phyloP scores from a whole-genome alignment of 2,113 vertebrate species.

The Nematolebias whitei region DNA sequence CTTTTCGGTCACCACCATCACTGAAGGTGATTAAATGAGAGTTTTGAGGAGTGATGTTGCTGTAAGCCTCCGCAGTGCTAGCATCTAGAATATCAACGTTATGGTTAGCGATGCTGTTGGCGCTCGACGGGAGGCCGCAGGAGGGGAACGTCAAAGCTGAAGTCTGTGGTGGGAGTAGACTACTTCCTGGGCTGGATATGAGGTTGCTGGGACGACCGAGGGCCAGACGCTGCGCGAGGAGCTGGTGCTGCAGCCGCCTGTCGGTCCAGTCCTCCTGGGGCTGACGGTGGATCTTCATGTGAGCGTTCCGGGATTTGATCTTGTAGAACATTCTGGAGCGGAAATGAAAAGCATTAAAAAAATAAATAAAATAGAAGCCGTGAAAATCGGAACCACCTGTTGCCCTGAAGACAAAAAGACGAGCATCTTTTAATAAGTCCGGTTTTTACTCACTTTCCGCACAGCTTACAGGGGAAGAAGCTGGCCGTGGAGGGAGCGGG shows the following conservation, averaged over 20 bases:
- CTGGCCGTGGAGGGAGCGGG: slow-evolving; percentile 67
- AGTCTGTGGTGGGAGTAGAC: slow-evolving; percentile 39
- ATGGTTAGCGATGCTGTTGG: slow-evolving; percentile 36
- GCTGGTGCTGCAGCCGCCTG: slow-evolving; percentile 67
- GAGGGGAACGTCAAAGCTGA: slow-evolving; percentile 43
- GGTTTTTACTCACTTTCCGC: slow-evolving; percentile 81
- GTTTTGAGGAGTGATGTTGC: slow-evolving; percentile 34
- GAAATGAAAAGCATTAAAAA: not conserved
- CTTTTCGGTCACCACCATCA: slow-evolving; percentile 41
- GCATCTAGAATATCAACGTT: slow-evolving; percentile 41
- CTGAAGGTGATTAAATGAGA: slow-evolving; percentile 34
- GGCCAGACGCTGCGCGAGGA: slow-evolving; percentile 63
- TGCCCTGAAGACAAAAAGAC: slow-evolving; percentile 19
- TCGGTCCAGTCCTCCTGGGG: slow-evolving; percentile 77
- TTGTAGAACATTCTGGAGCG: slow-evolving; percentile 82
- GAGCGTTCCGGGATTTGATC: slow-evolving; percentile 85
- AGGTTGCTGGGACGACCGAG: slow-evolving; percentile 56
- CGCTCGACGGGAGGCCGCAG: slow-evolving; percentile 27
- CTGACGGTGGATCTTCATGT: slow-evolving; percentile 87
- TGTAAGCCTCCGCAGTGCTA: slow-evolving; percentile 28
- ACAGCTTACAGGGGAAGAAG: slow-evolving; percentile 84
- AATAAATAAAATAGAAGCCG: not conserved
- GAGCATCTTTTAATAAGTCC: not conserved
- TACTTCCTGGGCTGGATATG: slow-evolving; percentile 50
- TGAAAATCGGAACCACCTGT: slow-evolving; percentile 46